Evolutionary conservation across 2,888 invertebrate genomes (phyloP), one percentile per base, ranked within the genome.

Genomic region (Drosophila stalkeri): DNA sequence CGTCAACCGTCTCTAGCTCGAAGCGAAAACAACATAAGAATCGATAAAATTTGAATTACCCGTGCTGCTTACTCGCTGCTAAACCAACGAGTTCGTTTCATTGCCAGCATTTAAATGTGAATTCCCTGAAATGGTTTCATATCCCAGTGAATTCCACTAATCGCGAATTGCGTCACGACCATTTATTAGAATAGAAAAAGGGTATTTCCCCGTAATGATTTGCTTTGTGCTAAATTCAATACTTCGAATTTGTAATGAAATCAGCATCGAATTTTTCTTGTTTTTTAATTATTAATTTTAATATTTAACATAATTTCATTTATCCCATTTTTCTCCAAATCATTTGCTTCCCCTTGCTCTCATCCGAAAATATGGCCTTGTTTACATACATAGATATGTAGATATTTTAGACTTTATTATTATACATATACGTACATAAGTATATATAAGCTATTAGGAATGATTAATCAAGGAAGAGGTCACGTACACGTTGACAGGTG

Each of bases 1-100:
- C 2, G 20, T 4, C 20, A 44, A 20, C 20, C 20, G 5, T 23
- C 44, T 12, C 11, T 12, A 37, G 2, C 37, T 46, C 23, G 2
- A 12, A 27, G 5, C 27, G 16, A 27, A 47, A 16, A 31, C 8
- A 39, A 37, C 12, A 4, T 5, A 3, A 14, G 14, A 37, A 37
- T 27, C 27, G 37, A n/a, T 41, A 1, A 41, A 18, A 41, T 41
- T 11, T 11, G n/a, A 41, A 9, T 41, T 41, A 9, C 41, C 41
- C 41, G 3, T n/a, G 11, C 44, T n/a, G 27, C 5, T 44, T 35
- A 35, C 23, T 57, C 57, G 60, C 37, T 60, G 27, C 18, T 11
- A 11, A 49, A 11, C 23, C 35, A 60, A 18, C 60, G 60, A 49
- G 60, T 47, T 5, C 23, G 27, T 47, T 47, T 47, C 7, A 14